Evolutionary conservation across 2,888 invertebrate genomes (phyloP).

Genomic region (Zeuzera pyrina): DNA sequence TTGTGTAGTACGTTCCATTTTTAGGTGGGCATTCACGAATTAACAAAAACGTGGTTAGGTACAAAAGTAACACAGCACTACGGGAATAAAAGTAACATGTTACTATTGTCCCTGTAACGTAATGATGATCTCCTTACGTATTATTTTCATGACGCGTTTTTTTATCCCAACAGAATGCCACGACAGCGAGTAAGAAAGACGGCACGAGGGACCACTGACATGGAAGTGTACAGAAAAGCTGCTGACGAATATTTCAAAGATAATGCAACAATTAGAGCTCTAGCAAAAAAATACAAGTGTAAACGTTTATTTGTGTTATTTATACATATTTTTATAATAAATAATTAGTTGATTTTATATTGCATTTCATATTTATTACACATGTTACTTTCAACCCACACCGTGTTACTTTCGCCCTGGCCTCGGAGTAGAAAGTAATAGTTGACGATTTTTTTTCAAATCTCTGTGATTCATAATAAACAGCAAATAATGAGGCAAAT

Average conservation of each 20-base stretch:
- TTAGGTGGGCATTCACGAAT: constrained; percentile 2
- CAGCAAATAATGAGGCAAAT: constrained; percentile 7
- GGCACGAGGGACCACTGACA: constrained; percentile 8
- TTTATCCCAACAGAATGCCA: constrained; percentile 8
- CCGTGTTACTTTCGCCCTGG: too few relatives aligned
- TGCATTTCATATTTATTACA: too few relatives aligned
- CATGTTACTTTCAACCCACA: too few relatives aligned
- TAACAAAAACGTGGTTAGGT: constrained; percentile 6
- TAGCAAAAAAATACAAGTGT: constrained; percentile 14
- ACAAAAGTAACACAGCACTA: constrained; percentile 4
- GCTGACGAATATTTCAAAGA: constrained; percentile 10
- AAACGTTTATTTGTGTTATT: too few relatives aligned
- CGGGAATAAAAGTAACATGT: constrained; percentile 8
- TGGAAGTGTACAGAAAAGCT: constrained; percentile 10
- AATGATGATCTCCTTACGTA: constrained; percentile 1
- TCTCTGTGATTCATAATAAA: constrained; percentile 6
- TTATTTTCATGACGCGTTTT: constrained; percentile 1
- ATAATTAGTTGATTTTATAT: too few relatives aligned
- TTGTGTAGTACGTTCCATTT: neutral
- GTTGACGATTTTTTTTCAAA: too few relatives aligned
- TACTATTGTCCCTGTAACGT: constrained; percentile 7
- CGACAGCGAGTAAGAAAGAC: constrained; percentile 9
- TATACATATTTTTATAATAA: too few relatives aligned
- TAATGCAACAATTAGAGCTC: neutral
- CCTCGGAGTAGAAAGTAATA: too few relatives aligned